Base-by-base conservation (phyloP, 1,140 invertebrate species). In the Oreohelix idahoensis region DNA sequence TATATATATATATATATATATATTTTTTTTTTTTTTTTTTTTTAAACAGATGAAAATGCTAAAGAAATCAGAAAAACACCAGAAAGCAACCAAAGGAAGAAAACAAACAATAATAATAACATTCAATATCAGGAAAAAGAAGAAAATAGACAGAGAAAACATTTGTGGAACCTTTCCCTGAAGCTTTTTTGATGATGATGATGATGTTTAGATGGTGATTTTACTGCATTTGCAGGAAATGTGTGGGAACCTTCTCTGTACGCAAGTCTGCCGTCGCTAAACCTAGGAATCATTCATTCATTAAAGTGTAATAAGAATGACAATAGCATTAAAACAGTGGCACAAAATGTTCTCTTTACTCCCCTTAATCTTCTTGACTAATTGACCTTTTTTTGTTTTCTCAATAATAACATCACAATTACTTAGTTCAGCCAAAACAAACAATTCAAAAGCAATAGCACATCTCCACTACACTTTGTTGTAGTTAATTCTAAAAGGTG, bases 221-320 rank as follows among this genome's bases (percentile, higher is more conserved):
- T 79, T 66, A 66, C 17, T 10, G 36, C 77, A 66, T 45, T 79
- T 51, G 53, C 23, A 20, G 58, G 8, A 5, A 66, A 79, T 53
- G n/a, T 36, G 1, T 35, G 29, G 36, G 20, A 39, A 36, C 77
- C 32, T 20, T 69, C 58, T 69, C 77, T 35, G 10, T 35, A 32
- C 53, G 36, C 29, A 36, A 2, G 20, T 20, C 26, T 42, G 42
- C 35, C 26, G 63, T 79, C 35, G 5, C 32, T 35, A 58, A 69
- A 66, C 77, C 77, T 79, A 71, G n/a, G 71, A 51, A 39, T 39
- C 29, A 35, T 66, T 29, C 1, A 66, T 66, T 66, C 63, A 66
- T 35, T 58, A 8, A 35, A 10, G 8, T 23, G 26, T 58, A 23
- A 58, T 70, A 10, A 70, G 15, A 23, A 15, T 15, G 2, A 70